Evolutionary conservation across 2,797 vertebrate species (phyloP), one percentile per base, ranked within the genome.

Genomic region (Alosa sapidissima): DNA sequence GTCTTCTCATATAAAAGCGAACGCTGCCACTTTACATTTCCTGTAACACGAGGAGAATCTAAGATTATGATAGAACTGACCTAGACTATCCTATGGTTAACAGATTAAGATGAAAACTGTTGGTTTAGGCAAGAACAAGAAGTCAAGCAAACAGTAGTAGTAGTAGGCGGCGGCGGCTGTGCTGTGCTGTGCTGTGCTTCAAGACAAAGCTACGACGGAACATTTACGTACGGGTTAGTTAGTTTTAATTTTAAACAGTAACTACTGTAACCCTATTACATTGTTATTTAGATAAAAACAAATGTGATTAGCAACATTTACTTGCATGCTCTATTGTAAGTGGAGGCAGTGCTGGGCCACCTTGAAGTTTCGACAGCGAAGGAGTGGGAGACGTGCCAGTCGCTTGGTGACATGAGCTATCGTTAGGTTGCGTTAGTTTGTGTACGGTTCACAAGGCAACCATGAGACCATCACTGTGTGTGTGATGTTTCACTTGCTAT

Each of bases 371-470:
- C 60, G 24, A 68, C 33, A 33, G 28, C 0, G 28, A 36, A 68
- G 33, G 62, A 14, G 33, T 62, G 9, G 45, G 24, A 82, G 60
- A 11, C 2, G 60, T 68, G 24, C 62, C 92, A 89, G 83, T 89
- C 85, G 75, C 90, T 84, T 87, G 83, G 94, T 87, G 90, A 94
- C 91, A 81, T 83, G 19, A 88, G 10, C 62, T 87, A 89, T 94
- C 91, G 54, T 72, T 72, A 60, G 52, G 90, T 86, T 84, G 36
- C 28, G 45, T 72, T 87, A 88, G 92, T 93, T 93, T 88, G 89
- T 87, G 54, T 84, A 86, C 33, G 84, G 94, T 94, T 91, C 89
- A 91, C 94, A 91, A 89, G 94, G 93, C 90, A 93, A 95, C 95
- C 82, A 58, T 36, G 7, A 14, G n/a, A 14, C 62, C 24, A 36